These are phyloP conservation scores for Thereva nobilitata DNA, from an alignment of 2,888 invertebrate species.

Conservation along the genomic window DNA sequence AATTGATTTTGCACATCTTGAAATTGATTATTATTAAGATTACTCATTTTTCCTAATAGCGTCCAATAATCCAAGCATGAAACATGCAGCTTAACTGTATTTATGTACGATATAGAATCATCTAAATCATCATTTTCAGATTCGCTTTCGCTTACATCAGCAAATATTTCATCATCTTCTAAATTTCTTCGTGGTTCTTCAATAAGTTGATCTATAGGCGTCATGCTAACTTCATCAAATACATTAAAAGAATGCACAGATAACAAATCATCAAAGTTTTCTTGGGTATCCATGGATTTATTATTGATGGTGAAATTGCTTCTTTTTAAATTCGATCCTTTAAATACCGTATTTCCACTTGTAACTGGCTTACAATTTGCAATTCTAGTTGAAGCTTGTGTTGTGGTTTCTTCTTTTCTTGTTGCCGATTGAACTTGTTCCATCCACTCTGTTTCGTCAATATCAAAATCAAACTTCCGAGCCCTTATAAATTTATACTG, in stretches of 20 bases:
- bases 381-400: conserved; percentile 9
- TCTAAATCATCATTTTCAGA: background rate
- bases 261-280: conserved; percentile 34
- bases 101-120: background rate
- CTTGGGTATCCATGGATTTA: background rate
- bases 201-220: conserved; percentile 46
- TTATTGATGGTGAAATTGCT: background rate
- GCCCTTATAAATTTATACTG: background rate
- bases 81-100: conserved; percentile 44
- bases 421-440: conserved; percentile 37
- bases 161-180: conserved; percentile 45
- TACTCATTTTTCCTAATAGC: conserved; percentile 46
- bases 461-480: conserved; percentile 46
- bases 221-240: conserved; percentile 47
- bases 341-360: background rate
- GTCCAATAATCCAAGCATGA: conserved; percentile 56
- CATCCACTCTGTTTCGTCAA: conserved; percentile 48
- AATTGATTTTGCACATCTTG: conserved; percentile 48
- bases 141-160: conserved; percentile 45
- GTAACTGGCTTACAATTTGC: background rate
- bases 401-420: conserved; percentile 3
- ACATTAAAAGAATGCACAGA: conserved; percentile 44
- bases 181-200: conserved; percentile 48
- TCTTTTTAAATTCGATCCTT: background rate
- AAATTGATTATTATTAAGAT: conserved; percentile 44